These are phyloP conservation scores for Sebastolobus altivelis DNA, from an alignment of 2,797 vertebrate species.

Conservation along the genomic window DNA sequence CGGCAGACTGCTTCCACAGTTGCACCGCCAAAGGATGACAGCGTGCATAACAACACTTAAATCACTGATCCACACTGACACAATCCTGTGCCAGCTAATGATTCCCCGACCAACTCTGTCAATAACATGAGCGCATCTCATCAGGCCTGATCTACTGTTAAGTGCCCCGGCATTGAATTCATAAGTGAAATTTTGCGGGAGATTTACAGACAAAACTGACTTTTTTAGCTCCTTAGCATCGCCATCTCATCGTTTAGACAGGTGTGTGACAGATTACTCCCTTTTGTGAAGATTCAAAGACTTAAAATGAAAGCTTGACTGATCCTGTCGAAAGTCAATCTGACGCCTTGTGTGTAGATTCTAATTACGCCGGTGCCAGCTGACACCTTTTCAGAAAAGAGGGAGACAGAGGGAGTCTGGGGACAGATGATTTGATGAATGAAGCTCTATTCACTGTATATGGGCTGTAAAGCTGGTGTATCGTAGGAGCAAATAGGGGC, in stretches of 20 bases:
- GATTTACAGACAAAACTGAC: slow-evolving; percentile 38
- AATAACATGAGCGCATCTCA: slow-evolving; percentile 41
- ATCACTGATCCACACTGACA: slow-evolving; percentile 38
- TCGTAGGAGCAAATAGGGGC: slow-evolving; percentile 17
- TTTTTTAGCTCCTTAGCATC: slow-evolving; percentile 23
- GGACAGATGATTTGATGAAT: slow-evolving; percentile 38
- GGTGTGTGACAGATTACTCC: slow-evolving; percentile 43
- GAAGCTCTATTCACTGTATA: slow-evolving; percentile 5
- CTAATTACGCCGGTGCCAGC: slow-evolving; percentile 44
- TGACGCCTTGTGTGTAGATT: slow-evolving; percentile 29
- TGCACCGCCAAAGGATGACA: slow-evolving; percentile 41
- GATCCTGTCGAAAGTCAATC: slow-evolving; percentile 48
- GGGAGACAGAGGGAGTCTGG: slow-evolving; percentile 4
- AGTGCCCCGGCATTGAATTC: slow-evolving; percentile 22
- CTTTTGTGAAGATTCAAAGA: slow-evolving; percentile 54
- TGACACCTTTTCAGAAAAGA: slow-evolving; percentile 52
- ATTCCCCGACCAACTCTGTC: slow-evolving; percentile 45
- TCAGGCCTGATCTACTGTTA: background rate
- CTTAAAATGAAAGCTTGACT: slow-evolving; percentile 45
- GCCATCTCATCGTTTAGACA: slow-evolving; percentile 33
- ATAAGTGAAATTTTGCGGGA: slow-evolving; percentile 26
- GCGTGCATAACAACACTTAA: slow-evolving; percentile 35
- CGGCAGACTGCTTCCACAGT: slow-evolving; percentile 28
- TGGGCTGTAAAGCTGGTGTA: slow-evolving; percentile 13
- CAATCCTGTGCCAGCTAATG: slow-evolving; percentile 39